Percentiles rank a stretch among this genome's conserved stretches.
Conservation (phyloP, 2,113 vertebrate genomes). For the Athene noctua region DNA sequence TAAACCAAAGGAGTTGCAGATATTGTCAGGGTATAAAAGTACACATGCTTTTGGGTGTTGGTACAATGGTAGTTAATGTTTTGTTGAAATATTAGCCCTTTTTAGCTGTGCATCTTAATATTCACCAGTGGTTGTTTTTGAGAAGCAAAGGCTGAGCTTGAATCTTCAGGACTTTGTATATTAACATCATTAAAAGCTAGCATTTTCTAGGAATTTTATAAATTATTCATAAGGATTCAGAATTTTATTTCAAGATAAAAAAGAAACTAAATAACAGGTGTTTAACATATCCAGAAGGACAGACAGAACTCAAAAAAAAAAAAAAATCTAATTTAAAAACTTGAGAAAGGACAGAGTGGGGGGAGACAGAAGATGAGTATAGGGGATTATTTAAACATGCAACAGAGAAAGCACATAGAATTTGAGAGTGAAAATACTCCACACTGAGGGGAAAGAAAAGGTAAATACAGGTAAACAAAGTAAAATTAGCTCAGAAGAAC, state of each 20-base stretch:
- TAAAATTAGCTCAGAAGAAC: not conserved
- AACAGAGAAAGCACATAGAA: not conserved
- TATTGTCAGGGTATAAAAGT: not conserved
- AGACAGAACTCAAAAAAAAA: not conserved
- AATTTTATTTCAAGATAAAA: not conserved
- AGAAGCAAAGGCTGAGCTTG: not conserved
- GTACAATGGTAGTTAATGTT: not conserved
- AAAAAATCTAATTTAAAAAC: not conserved
- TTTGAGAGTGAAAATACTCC: not conserved
- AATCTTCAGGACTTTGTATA: not conserved
- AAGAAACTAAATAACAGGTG: not conserved
- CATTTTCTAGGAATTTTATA: not conserved
- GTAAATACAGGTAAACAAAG: not conserved
- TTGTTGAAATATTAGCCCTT: not conserved
- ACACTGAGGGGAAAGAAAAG: not conserved
- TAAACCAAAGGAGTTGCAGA: not conserved
- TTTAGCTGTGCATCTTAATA: not conserved
- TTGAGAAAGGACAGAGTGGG: not conserved
- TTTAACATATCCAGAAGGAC: not conserved
- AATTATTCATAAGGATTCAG: not conserved
- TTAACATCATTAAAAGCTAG: not conserved
- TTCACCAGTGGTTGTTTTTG: not conserved
- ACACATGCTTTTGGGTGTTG: not conserved
- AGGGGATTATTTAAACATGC: not conserved
- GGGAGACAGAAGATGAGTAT: not conserved